Evolutionary conservation across 2,888 invertebrate species (phyloP).

Genomic region (Chouioia cunea): DNA sequence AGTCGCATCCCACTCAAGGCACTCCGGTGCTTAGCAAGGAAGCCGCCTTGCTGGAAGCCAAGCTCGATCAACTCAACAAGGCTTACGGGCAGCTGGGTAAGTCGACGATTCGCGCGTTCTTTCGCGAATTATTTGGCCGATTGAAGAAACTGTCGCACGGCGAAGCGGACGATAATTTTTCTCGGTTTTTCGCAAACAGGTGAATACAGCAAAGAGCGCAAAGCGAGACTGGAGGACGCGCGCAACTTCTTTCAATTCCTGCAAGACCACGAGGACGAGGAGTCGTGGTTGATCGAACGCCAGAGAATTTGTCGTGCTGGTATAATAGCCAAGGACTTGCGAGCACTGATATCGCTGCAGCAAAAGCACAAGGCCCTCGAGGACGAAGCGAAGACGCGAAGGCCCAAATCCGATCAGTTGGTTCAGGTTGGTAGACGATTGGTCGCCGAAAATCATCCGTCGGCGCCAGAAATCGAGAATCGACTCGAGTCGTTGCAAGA

Average conservation of each 20-base stretch:
- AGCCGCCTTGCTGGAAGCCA: constrained; percentile 75
- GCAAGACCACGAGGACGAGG: constrained; percentile 97
- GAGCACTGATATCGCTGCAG: constrained; percentile 88
- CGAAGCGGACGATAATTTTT: background rate
- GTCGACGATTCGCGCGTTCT: background rate
- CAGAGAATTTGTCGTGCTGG: constrained; percentile 92
- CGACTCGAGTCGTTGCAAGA: constrained; percentile 83
- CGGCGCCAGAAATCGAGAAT: constrained; percentile 83
- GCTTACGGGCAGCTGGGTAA: constrained; percentile 79
- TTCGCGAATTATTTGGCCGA: background rate
- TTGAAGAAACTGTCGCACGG: too few relatives aligned
- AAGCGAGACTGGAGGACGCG: constrained; percentile 90
- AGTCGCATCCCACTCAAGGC: constrained; percentile 52
- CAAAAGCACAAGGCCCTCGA: constrained; percentile 92
- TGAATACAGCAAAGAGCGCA: constrained; percentile 81
- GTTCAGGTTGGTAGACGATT: constrained; percentile 80
- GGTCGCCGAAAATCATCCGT: constrained; percentile 85
- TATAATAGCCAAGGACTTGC: constrained; percentile 93
- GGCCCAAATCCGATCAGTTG: constrained; percentile 79
- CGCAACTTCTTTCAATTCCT: constrained; percentile 94
- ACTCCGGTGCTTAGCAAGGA: constrained; percentile 59
- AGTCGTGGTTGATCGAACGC: constrained; percentile 96
- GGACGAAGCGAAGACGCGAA: constrained; percentile 88
- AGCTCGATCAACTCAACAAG: constrained; percentile 81
- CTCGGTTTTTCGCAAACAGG: constrained; percentile 53